Evolutionary conservation across 2,888 invertebrate genomes (phyloP), one percentile per base, ranked within the genome.

Genomic region (Lochmaea capreae): DNA sequence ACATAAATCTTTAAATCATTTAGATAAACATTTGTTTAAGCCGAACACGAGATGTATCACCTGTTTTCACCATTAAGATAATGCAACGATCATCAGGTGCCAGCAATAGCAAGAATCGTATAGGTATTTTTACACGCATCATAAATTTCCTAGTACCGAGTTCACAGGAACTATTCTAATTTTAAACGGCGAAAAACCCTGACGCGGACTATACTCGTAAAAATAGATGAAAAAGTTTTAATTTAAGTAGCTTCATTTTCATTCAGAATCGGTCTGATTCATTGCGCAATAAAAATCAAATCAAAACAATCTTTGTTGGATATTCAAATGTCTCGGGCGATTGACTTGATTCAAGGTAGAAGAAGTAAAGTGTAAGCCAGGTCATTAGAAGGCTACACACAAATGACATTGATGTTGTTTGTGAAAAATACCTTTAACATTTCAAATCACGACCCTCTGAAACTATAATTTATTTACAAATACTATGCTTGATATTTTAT

Each of bases 271-370:
- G 16, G 14, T 46, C 12, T 46, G 52, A 18, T 4, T 4, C 12
- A 33, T 26, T 26, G 1, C 8, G 14, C 14, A 26, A 22, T 26
- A 16, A 59, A 59, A 59, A 59, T 26, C 11, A 59, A 59, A 52
- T 52, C n/a, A 26, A 59, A 33, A 22, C 14, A 9, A 26, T 22
- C 22, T 59, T 59, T 59, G 59, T 59, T 52, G n/a, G 52, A n/a
- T 52, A 52, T 52, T 52, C 59, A 59, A 59, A 59, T 22, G 59
- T 26, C 12, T 52, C 6, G 57, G 18, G 57, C 57, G 16, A 57
- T 57, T 57, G 57, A 57, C 57, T 57, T 22, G n/a, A 14, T 59
- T 59, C 59, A 59, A 59, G 59, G 59, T 59, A 11, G 57, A 22
- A 57, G 11, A 18, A 12, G 4, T 57, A 57, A 57, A 18, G 22